These are phyloP conservation scores for Catajapyx aquilonaris DNA, from an alignment of 1,140 invertebrate species.

Conservation along the genomic window DNA sequence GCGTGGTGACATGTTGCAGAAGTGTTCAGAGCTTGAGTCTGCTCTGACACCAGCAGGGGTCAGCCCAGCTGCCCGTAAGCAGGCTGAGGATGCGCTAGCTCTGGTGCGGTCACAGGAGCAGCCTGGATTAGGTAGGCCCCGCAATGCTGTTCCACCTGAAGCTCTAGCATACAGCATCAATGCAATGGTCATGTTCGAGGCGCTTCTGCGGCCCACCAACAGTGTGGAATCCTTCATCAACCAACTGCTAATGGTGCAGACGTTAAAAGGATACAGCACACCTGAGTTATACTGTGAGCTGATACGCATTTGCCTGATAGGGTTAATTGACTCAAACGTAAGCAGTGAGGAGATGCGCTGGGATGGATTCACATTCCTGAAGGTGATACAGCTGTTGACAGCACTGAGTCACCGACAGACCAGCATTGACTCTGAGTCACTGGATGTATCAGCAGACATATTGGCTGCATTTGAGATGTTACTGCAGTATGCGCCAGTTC, in stretches of 20 bases:
- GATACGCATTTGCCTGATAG: constrained; percentile 67
- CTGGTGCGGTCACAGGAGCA: too few relatives aligned
- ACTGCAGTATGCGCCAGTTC: constrained; percentile 51
- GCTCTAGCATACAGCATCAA: constrained; percentile 6
- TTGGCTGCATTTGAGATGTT: constrained; percentile 61
- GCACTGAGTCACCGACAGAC: constrained; percentile 30
- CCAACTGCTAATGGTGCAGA: constrained; percentile 60
- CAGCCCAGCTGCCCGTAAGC: too few relatives aligned
- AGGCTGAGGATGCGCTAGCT: too few relatives aligned
- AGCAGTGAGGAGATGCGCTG: constrained; percentile 63
- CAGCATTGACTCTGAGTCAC: too few relatives aligned
- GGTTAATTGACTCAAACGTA: constrained; percentile 56
- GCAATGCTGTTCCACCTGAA: neutral
- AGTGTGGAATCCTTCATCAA: constrained; percentile 38
- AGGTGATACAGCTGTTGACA: constrained; percentile 58
- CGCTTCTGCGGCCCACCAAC: constrained; percentile 8
- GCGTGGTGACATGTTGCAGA: too few relatives aligned
- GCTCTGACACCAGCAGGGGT: too few relatives aligned
- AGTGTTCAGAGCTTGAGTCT: too few relatives aligned
- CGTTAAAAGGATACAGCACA: constrained; percentile 38
- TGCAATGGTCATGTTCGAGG: constrained; percentile 11
- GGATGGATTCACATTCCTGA: constrained; percentile 82
- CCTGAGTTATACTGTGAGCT: constrained; percentile 61
- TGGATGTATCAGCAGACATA: too few relatives aligned
- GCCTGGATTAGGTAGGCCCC: too few relatives aligned